These are phyloP conservation scores for Sitobion miscanthi DNA, from an alignment of 1,140 invertebrate species.

Conservation along the genomic window DNA sequence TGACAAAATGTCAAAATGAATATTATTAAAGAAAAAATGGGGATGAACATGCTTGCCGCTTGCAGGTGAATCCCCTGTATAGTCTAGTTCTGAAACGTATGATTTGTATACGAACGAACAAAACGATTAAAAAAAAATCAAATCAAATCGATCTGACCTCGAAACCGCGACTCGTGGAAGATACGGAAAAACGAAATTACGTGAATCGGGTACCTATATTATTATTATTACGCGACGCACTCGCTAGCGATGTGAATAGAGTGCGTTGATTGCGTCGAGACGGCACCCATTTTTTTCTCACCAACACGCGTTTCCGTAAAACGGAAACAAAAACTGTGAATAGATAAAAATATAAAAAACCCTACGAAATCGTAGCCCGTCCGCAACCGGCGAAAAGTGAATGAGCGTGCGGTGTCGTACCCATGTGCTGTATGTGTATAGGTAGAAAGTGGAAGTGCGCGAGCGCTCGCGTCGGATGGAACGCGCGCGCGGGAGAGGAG, in stretches of 20 bases:
- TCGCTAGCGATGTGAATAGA: not conserved
- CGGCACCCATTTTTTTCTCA: not conserved
- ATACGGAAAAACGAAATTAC: not conserved
- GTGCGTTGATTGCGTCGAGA: not conserved
- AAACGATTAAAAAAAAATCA: not conserved
- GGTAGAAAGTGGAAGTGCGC: not conserved
- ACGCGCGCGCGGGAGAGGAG: not conserved
- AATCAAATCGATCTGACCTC: not conserved
- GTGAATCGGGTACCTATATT: not conserved
- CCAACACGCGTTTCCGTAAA: conserved; percentile 13
- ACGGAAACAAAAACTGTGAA: not conserved
- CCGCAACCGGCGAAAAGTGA: not conserved
- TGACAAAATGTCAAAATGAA: not conserved
- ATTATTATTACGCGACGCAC: not conserved
- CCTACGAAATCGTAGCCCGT: not conserved
- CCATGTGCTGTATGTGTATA: not conserved
- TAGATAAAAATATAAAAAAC: not conserved
- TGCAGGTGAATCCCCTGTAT: not conserved
- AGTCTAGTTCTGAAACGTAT: not conserved
- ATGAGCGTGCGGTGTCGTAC: not conserved
- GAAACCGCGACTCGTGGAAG: not conserved
- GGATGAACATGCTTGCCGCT: not conserved
- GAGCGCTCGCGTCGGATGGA: not conserved
- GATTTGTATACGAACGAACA: not conserved
- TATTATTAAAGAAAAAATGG: not conserved